Evolutionary conservation across 2,113 vertebrate genomes (phyloP).

Genomic region (Saccopteryx bilineata): DNA sequence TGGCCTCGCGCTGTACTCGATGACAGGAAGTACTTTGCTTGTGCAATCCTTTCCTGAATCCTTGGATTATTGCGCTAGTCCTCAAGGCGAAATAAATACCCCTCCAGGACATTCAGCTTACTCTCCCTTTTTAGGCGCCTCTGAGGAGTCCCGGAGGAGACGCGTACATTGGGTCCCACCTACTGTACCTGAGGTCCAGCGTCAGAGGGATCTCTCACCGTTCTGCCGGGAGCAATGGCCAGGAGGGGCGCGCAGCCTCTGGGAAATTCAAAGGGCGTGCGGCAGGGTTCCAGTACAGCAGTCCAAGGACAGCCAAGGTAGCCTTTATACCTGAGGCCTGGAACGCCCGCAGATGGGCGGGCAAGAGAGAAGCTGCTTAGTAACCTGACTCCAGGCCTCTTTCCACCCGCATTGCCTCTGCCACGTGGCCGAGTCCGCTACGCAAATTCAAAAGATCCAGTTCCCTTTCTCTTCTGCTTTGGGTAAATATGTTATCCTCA

Average conservation of each 20-base stretch:
- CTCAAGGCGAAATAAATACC: not conserved
- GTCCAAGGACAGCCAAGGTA: not conserved
- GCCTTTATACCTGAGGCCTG: slow-evolving; percentile 58
- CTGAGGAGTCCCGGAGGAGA: not conserved
- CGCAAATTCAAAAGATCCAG: not conserved
- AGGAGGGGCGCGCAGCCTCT: not conserved
- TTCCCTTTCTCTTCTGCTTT: not conserved
- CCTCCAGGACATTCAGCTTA: not conserved
- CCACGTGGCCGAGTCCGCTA: slow-evolving; percentile 65
- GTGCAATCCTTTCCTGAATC: not conserved
- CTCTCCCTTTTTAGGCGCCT: not conserved
- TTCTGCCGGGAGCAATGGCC: not conserved
- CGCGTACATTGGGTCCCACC: not conserved
- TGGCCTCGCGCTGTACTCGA: not conserved
- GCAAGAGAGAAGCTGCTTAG: not conserved
- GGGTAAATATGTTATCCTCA: not conserved
- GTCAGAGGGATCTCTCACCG: not conserved
- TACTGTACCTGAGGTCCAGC: not conserved
- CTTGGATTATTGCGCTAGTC: not conserved
- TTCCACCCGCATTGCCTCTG: not conserved
- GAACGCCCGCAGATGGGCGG: not conserved
- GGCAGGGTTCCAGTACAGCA: not conserved
- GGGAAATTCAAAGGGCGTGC: not conserved
- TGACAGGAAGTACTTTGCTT: not conserved
- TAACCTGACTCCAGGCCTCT: slow-evolving; percentile 64